A percentile compares a stretch with the other conserved stretches of the same genome.
These are phyloP conservation scores for Lasioglossum baleicum DNA, from an alignment of 1,140 invertebrate species.

Conservation along the genomic window DNA sequence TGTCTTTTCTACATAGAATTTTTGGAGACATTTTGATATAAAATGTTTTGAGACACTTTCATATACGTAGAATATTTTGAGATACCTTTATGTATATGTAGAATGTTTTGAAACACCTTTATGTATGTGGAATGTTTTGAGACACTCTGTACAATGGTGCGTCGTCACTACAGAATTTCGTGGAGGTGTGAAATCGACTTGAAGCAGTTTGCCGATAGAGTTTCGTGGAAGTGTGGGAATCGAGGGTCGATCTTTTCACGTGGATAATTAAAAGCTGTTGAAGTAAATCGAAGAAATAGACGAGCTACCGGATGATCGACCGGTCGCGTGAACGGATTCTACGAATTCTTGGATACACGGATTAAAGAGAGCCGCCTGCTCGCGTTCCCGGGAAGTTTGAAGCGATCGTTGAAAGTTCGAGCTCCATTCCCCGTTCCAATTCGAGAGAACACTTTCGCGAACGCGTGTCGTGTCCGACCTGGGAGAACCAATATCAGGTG, in stretches of 20 bases:
- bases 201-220: too few species aligned
- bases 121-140: too few species aligned
- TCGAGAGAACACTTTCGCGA: slow-evolving; percentile 1
- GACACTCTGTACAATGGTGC: too few species aligned
- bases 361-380: slow-evolving; percentile 10
- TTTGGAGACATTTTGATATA: too few species aligned
- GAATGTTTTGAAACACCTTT: too few species aligned
- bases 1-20: too few species aligned
- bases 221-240: neutral
- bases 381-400: slow-evolving; percentile 2
- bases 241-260: neutral
- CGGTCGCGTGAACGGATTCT: slow-evolving; percentile 10
- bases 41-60: too few species aligned
- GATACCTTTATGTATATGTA: too few species aligned
- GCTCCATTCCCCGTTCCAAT: slow-evolving; percentile 18
- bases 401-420: slow-evolving; percentile 23
- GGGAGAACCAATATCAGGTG: neutral
- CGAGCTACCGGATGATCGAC: slow-evolving; percentile 16
- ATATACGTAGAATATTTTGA: too few species aligned
- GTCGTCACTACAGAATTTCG: too few species aligned
- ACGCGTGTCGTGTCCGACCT: neutral
- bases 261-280: slow-evolving; percentile 17
- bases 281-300: neutral
- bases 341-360: slow-evolving; percentile 13
- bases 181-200: too few species aligned